phyloP scores from a whole-genome alignment of 1,140 invertebrate species.

The Heliothis subflexa region DNA sequence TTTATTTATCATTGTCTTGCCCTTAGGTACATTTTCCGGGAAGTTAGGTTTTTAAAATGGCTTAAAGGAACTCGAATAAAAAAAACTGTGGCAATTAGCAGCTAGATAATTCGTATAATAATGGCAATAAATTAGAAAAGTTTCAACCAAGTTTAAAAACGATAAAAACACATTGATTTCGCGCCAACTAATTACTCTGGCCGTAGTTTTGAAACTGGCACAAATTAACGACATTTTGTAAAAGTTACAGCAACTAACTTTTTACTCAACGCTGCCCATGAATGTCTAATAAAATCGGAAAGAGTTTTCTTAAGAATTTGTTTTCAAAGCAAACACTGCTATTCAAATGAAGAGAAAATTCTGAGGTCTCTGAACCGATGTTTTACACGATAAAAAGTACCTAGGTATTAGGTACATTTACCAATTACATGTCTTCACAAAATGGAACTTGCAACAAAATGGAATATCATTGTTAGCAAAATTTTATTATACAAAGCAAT shows the following conservation, averaged over 20 bases:
- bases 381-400: not conserved
- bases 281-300: not conserved
- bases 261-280: not conserved
- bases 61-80: no score
- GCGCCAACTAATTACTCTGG: not conserved
- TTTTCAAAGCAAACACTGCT: not conserved
- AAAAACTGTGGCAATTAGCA: no score
- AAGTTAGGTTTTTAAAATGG: no score
- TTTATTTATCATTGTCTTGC: no score
- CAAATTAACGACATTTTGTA: slow-evolving; percentile 4
- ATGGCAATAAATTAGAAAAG: not conserved
- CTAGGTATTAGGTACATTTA: not conserved
- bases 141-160: not conserved
- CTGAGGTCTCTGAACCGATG: not conserved
- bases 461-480: not conserved
- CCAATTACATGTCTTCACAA: not conserved
- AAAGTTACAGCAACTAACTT: slow-evolving; percentile 22
- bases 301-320: not conserved
- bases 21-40: no score
- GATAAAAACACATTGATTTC: slow-evolving; percentile 3
- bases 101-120: not conserved
- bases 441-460: not conserved
- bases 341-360: not conserved
- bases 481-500: not conserved
- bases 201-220: not conserved